phyloP scores from a whole-genome alignment of 2,113 vertebrate species.

The Zingel zingel region DNA sequence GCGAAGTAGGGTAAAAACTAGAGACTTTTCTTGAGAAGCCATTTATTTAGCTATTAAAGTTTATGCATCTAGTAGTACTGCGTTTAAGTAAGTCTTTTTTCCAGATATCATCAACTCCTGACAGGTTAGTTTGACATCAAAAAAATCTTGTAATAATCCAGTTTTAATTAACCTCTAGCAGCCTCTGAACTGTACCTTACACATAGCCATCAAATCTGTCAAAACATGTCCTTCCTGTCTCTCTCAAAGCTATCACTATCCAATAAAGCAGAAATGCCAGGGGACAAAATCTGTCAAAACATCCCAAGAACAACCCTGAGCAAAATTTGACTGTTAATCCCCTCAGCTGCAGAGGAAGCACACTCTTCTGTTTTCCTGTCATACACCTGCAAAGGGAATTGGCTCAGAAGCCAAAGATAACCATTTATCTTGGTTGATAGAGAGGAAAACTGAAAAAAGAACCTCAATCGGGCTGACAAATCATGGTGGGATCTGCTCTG shows the following conservation, averaged over 20 bases:
- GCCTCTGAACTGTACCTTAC: background rate
- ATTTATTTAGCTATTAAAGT: background rate
- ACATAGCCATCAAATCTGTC: background rate
- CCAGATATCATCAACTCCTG: too few relatives aligned
- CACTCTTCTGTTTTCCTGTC: background rate
- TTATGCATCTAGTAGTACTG: background rate
- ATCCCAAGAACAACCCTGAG: background rate
- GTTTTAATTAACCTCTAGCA: background rate
- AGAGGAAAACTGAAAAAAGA: conserved; percentile 11
- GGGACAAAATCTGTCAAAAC: conserved; percentile 10
- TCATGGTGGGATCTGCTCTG: conserved; percentile 8
- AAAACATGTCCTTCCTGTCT: background rate
- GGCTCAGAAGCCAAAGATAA: conserved; percentile 36
- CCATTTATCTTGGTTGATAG: conserved; percentile 19
- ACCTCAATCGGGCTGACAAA: background rate
- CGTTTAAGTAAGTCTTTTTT: background rate
- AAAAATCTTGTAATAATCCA: too few relatives aligned
- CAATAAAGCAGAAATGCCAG: too few relatives aligned
- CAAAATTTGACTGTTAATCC: conserved; percentile 10
- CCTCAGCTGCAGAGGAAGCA: conserved; percentile 13
- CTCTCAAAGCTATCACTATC: too few relatives aligned
- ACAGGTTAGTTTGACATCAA: background rate
- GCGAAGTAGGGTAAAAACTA: background rate
- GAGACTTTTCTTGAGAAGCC: background rate
- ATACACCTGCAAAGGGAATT: conserved; percentile 14